phyloP scores from a whole-genome alignment of 2,888 invertebrate species.

The Theretra japonica region DNA sequence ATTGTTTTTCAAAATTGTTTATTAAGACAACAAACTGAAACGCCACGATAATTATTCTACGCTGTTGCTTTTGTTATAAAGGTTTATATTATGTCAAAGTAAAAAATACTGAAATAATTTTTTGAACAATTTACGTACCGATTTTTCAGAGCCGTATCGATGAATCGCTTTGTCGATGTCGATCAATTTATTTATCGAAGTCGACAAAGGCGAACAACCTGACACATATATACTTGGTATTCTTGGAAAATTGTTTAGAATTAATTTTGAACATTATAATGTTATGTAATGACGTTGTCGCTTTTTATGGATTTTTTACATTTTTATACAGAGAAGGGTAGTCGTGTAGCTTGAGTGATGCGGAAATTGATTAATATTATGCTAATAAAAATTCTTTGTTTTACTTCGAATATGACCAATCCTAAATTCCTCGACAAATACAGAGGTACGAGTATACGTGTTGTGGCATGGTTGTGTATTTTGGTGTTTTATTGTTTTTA shows the following conservation, averaged over 20 bases:
- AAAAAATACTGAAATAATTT: slow-evolving; percentile 37
- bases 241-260: slow-evolving; percentile 7
- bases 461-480: slow-evolving; percentile 68
- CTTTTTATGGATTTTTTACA: slow-evolving; percentile 48
- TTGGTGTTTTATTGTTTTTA: slow-evolving; percentile 45
- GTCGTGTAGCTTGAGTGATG: slow-evolving; percentile 68
- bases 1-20: background rate
- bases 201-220: background rate
- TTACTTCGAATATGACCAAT: slow-evolving; percentile 46
- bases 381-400: slow-evolving; percentile 70
- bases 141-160: slow-evolving; percentile 6
- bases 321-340: slow-evolving; percentile 53
- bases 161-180: background rate
- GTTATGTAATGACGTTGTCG: slow-evolving; percentile 10
- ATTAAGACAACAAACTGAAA: background rate
- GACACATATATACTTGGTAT: background rate
- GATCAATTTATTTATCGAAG: slow-evolving; percentile 2
- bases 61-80: background rate
- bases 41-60: background rate
- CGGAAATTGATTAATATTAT: slow-evolving; percentile 56
- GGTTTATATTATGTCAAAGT: background rate
- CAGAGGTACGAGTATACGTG: slow-evolving; percentile 58
- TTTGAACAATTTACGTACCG: slow-evolving; percentile 48
- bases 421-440: slow-evolving; percentile 41
- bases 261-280: slow-evolving; percentile 17